Evolutionary conservation across 2,888 invertebrate genomes (phyloP), one percentile per base, ranked within the genome.

Genomic region (Nymphalis polychloros): DNA sequence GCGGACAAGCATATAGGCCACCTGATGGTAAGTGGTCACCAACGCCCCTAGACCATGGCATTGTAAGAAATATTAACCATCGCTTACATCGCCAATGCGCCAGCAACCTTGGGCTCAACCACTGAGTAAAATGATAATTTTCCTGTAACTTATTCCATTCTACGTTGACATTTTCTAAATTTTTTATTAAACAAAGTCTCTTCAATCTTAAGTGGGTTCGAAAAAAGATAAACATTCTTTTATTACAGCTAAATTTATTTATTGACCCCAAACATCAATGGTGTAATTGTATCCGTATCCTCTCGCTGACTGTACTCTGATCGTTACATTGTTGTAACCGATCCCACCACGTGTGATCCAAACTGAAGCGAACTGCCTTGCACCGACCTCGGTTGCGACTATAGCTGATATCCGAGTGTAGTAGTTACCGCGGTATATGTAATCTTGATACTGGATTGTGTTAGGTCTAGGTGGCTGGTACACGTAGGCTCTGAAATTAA

Each of bases 281-380:
- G 78, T 69, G 68, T 88, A 90, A 69, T 90, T 82, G 64, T 84
- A 91, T 0, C 90, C 90, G 23, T 82, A 84, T 0, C 90, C 86
- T 1, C 81, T 78, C 0, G 80, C 76, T 0, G 88, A 81, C 17
- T 86, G 83, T 5, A 86, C 78, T 20, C 89, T 76, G 1, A 90
- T 68, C 0, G 87, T 87, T 0, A 79, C 86, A 23, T 85, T 84
- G 67, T 75, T 84, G 35, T 73, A 71, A 0, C 83, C 82, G 0
- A 87, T 48, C 0, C 90, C 89, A 27, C 73, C 81, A 0, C 63
- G 49, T 0, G 81, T 49, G 6, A 90, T 72, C 73, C 80, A 81
- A 0, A 84, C 83, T 0, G 72, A 72, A 0, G 83, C 88, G 67
- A 77, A 85, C 74, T 90, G 89, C 0, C 85, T 82, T 48, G 73